These are phyloP conservation scores for Hydrotaea cyrtoneurina DNA, from an alignment of 2,888 invertebrate species.

Conservation along the genomic window DNA sequence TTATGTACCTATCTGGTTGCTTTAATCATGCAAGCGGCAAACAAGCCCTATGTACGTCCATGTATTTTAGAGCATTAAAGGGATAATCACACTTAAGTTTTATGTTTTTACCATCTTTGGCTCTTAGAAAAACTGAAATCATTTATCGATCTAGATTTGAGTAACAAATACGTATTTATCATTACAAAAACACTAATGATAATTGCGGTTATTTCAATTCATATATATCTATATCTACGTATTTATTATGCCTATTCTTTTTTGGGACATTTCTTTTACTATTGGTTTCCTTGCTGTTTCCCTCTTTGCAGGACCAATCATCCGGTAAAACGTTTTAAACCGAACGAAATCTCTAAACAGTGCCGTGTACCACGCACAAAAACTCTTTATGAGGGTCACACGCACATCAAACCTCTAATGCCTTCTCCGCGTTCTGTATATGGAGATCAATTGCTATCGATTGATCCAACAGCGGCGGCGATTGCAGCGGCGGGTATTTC, in stretches of 20 bases:
- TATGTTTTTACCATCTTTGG: conserved; percentile 70
- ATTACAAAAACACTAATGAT: background rate
- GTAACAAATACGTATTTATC: background rate
- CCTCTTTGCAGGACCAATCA: conserved; percentile 87
- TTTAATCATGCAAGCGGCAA: no score
- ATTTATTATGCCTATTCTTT: no score
- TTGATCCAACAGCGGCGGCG: conserved; percentile 71
- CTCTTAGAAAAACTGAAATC: conserved; percentile 69
- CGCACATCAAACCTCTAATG: conserved; percentile 81
- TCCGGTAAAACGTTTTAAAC: conserved; percentile 93
- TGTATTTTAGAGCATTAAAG: conserved; percentile 67
- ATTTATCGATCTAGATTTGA: background rate
- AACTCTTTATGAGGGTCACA: conserved; percentile 85
- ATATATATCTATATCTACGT: no score
- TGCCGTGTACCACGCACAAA: conserved; percentile 79
- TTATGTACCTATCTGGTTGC: background rate
- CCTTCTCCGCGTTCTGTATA: conserved; percentile 78
- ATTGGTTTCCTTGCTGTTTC: conserved; percentile 45
- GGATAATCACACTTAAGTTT: conserved; percentile 68
- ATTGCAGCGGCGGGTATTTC: background rate
- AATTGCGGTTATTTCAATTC: no score
- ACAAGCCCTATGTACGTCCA: no score
- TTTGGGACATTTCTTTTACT: no score
- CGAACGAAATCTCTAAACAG: conserved; percentile 82
- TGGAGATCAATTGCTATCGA: conserved; percentile 73